Conservation (phyloP, 35 echinoderm and acorn worm genomes). For the Stichopus chloronotus region DNA sequence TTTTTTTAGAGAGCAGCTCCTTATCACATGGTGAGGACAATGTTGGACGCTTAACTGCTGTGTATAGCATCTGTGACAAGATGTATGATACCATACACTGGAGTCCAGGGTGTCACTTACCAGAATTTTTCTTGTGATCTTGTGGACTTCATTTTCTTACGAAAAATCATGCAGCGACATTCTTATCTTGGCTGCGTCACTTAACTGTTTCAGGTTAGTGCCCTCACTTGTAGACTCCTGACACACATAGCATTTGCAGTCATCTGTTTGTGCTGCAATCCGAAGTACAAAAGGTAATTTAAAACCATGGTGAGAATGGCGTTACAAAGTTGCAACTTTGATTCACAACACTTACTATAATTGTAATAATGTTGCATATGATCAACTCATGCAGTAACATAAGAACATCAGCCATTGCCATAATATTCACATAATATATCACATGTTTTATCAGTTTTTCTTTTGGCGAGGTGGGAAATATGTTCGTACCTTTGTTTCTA, state of each 20-base stretch:
- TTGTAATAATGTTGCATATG: conserved; percentile 1
- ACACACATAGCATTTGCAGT: conserved; percentile 60
- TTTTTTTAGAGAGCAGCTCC: conserved; percentile 46
- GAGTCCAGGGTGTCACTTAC: background rate
- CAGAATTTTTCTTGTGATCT: conserved; percentile 63
- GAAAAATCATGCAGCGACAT: conserved; percentile 29
- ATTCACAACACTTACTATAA: conserved; percentile 1
- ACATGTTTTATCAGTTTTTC: conserved; percentile 4
- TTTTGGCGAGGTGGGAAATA: background rate
- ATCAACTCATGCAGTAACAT: background rate
- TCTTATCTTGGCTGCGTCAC: conserved; percentile 54
- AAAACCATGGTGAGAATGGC: background rate
- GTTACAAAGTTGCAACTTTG: too few relatives aligned
- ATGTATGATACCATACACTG: conserved; percentile 33
- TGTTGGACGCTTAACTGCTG: conserved; percentile 73
- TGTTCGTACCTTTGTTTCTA: background rate
- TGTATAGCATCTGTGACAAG: conserved; percentile 72
- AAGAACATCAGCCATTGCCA: background rate
- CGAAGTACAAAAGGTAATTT: background rate
- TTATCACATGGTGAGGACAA: conserved; percentile 24
- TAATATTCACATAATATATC: conserved; percentile 1
- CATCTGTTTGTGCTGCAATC: background rate
- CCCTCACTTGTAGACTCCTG: conserved; percentile 50
- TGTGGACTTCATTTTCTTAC: conserved; percentile 45
- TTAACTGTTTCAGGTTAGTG: conserved; percentile 51